A percentile compares a stretch with the other conserved stretches of the same genome.
Conservation (phyloP, 2,113 vertebrate genomes). For the Oreochromis niloticus region DNA sequence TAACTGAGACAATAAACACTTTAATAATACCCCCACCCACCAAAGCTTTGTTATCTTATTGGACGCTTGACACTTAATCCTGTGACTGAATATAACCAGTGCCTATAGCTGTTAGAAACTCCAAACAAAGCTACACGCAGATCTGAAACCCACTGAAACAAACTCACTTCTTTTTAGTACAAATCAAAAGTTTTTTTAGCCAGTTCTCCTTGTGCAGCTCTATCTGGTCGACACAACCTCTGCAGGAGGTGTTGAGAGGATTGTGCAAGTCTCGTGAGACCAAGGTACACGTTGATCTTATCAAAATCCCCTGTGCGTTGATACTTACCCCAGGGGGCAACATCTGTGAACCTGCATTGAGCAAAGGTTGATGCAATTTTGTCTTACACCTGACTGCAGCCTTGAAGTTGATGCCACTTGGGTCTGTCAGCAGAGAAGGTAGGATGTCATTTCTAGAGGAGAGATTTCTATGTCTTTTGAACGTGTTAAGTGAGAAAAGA, state of each 20-base stretch:
- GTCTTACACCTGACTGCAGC: neutral
- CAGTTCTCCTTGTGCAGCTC: neutral
- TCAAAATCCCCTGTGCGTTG: neutral
- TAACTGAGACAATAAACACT: neutral
- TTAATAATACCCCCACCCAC: too few relatives aligned
- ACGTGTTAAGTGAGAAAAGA: neutral
- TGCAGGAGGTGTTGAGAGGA: neutral
- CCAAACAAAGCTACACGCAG: neutral
- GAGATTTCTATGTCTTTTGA: neutral
- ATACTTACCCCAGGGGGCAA: neutral
- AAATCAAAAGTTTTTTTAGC: neutral
- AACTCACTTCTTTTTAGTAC: neutral
- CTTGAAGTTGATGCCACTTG: neutral
- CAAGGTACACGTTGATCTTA: neutral
- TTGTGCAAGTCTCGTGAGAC: constrained; percentile 6
- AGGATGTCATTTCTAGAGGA: neutral
- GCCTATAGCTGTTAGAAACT: neutral
- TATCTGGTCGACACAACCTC: neutral
- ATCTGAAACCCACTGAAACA: neutral
- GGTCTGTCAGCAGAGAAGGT: constrained; percentile 28
- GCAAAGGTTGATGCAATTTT: neutral
- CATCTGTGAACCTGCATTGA: neutral
- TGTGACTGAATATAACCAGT: neutral
- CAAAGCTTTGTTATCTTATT: neutral
- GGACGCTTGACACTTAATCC: neutral